These are phyloP conservation scores for Neodiprion lecontei DNA, from an alignment of 1,140 invertebrate genomes.

Conservation along the genomic window DNA sequence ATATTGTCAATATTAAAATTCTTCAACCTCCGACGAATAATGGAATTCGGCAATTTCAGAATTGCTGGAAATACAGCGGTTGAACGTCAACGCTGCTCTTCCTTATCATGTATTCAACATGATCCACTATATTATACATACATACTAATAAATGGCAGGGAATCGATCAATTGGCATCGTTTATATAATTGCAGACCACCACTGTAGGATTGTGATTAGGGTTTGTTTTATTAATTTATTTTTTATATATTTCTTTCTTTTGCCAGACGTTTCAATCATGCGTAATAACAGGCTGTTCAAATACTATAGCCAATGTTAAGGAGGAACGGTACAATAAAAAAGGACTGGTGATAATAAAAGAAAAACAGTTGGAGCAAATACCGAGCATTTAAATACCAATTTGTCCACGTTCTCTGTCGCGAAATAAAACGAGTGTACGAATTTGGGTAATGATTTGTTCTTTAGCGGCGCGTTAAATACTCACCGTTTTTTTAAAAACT, in stretches of 20 bases:
- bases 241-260: too few species aligned
- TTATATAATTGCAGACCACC: constrained; percentile 1
- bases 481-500: background rate
- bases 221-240: too few species aligned
- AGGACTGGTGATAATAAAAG: too few species aligned
- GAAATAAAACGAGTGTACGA: background rate
- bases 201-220: background rate
- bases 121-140: too few species aligned
- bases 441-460: background rate
- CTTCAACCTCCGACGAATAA: too few species aligned
- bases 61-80: too few species aligned
- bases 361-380: background rate
- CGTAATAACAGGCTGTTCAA: background rate
- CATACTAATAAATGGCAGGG: background rate
- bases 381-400: background rate
- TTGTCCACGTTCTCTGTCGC: background rate
- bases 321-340: too few species aligned
- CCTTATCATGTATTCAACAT: too few species aligned
- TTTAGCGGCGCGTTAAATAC: background rate
- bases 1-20: too few species aligned
- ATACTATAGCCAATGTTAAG: too few species aligned
- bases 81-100: too few species aligned
- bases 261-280: constrained; percentile 4
- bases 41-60: too few species aligned
- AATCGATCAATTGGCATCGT: background rate